Evolutionary conservation across 2,113 vertebrate species (phyloP).

Genomic region (Baryphthengus martii): DNA sequence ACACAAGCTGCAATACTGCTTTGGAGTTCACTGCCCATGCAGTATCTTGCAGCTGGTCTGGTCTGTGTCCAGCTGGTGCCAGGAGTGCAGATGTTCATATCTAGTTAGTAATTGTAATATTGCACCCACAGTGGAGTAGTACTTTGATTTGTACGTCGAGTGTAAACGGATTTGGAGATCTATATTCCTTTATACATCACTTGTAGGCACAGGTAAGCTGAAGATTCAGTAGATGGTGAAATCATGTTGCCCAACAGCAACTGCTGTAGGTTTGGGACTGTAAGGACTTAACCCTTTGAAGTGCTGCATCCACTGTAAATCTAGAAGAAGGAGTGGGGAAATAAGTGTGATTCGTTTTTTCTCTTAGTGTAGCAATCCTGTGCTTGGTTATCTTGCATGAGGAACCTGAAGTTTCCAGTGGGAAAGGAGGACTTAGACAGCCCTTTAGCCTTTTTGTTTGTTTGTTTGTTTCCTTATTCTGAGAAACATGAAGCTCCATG

Average conservation of each 20-base stretch:
- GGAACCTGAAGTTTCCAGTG: not conserved
- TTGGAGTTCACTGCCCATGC: not conserved
- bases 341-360: not conserved
- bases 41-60: not conserved
- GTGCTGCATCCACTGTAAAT: not conserved
- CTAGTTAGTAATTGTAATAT: not conserved
- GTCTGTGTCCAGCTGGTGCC: not conserved
- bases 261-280: not conserved
- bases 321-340: not conserved
- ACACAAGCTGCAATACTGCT: fast-evolving
- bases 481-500: not conserved
- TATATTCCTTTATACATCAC: not conserved
- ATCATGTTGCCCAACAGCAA: not conserved
- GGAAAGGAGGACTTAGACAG: not conserved
- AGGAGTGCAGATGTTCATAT: not conserved
- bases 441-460: not conserved
- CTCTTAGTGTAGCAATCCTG: not conserved
- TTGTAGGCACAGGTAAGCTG: not conserved
- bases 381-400: not conserved
- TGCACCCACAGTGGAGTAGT: not conserved
- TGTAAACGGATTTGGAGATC: not conserved
- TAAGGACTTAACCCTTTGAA: not conserved
- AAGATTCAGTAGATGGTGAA: not conserved
- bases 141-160: not conserved
- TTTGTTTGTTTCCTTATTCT: no score